These are phyloP conservation scores for Romanogobio albipinnatus DNA, from an alignment of 2,113 vertebrate genomes.

Conservation along the genomic window DNA sequence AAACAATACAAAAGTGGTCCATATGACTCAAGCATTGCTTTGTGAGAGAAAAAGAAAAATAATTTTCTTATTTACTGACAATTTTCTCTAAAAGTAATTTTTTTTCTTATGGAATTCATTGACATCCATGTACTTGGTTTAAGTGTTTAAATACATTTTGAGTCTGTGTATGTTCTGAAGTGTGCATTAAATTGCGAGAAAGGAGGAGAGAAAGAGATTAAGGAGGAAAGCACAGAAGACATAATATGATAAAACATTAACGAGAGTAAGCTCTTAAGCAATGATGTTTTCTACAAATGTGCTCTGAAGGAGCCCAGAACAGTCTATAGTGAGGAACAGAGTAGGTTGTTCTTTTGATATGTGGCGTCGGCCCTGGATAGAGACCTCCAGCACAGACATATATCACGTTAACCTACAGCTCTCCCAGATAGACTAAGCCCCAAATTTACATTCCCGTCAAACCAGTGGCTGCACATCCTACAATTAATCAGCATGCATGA, in stretches of 20 bases:
- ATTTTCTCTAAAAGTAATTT: not conserved
- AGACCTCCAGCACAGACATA: slow-evolving; percentile 29
- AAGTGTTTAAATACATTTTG: not conserved
- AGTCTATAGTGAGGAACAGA: not conserved
- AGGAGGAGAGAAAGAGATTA: not conserved
- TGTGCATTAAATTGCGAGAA: not conserved
- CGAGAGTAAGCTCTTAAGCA: slow-evolving; percentile 23
- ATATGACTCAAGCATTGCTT: not conserved
- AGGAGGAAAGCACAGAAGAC: slow-evolving; percentile 30
- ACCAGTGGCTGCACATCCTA: slow-evolving; percentile 7
- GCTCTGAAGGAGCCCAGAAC: not conserved
- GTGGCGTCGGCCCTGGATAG: slow-evolving; percentile 37
- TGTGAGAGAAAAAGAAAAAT: not conserved
- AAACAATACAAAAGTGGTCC: not conserved
- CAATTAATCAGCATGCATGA: slow-evolving; percentile 1
- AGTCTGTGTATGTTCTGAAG: not conserved
- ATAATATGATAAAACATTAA: slow-evolving; percentile 37
- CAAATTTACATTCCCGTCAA: slow-evolving; percentile 44
- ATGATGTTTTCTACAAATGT: slow-evolving; percentile 24
- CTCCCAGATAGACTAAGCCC: slow-evolving; percentile 29
- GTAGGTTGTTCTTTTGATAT: slow-evolving; percentile 28
- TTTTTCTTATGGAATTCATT: not conserved
- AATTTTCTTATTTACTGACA: not conserved
- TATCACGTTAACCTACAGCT: slow-evolving; percentile 31
- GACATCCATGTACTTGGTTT: not conserved